Evolutionary conservation across 2,888 invertebrate genomes (phyloP).

Genomic region (Lobophora halterata): DNA sequence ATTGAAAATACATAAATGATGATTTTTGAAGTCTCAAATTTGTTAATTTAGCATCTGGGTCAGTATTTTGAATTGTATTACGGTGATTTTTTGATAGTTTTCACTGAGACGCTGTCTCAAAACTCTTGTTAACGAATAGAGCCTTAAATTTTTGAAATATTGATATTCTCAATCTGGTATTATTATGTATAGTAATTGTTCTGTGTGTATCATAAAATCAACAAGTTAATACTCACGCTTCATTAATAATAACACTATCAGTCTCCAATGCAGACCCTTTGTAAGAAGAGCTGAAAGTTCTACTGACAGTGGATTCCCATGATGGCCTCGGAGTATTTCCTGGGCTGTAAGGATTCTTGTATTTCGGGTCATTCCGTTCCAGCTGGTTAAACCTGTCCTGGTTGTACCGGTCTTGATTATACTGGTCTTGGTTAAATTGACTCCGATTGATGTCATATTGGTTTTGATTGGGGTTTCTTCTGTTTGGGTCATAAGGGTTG

Average conservation of each 20-base stretch:
- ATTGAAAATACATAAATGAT: too few species aligned
- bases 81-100: too few species aligned
- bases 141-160: too few species aligned
- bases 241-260: slow-evolving; percentile 77
- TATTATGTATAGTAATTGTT: too few species aligned
- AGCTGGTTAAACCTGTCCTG: slow-evolving; percentile 48
- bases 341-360: slow-evolving; percentile 32
- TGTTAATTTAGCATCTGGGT: too few species aligned
- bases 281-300: slow-evolving; percentile 48
- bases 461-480: slow-evolving; percentile 42
- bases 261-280: slow-evolving; percentile 59
- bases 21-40: too few species aligned
- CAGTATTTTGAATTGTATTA: too few species aligned
- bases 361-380: slow-evolving; percentile 40
- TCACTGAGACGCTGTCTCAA: too few species aligned
- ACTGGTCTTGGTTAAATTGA: slow-evolving; percentile 45
- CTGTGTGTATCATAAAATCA: too few species aligned
- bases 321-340: slow-evolving; percentile 54
- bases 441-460: slow-evolving; percentile 43
- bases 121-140: too few species aligned
- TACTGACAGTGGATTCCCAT: slow-evolving; percentile 60
- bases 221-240: slow-evolving; percentile 79
- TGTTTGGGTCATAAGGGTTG: slow-evolving; percentile 64
- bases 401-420: too few species aligned
- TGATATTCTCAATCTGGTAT: too few species aligned